These are phyloP conservation scores for Hylia prasina DNA, from an alignment of 2,113 vertebrate genomes.

Conservation along the genomic window DNA sequence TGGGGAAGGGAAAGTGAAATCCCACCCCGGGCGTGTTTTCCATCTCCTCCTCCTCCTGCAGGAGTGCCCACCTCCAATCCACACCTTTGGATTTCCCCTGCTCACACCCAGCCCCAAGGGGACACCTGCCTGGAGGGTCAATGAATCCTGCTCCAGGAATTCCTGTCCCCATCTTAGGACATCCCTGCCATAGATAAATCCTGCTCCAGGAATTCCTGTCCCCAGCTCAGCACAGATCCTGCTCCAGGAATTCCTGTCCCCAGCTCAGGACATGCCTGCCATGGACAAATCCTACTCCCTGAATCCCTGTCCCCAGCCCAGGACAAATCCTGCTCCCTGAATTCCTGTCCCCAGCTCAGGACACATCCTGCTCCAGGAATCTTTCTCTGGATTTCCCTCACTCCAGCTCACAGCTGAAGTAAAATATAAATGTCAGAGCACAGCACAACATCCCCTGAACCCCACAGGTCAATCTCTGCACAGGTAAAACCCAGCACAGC, in stretches of 20 bases:
- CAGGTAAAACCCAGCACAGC: not conserved
- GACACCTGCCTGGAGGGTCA: not conserved
- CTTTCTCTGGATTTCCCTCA: not conserved
- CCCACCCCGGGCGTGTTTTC: not conserved
- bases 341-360: not conserved
- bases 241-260: not conserved
- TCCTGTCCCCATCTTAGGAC: no score
- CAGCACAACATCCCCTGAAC: not conserved
- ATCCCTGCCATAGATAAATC: no score
- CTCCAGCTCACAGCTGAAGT: not conserved
- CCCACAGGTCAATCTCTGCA: not conserved
- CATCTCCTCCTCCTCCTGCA: not conserved
- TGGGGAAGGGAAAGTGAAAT: not conserved
- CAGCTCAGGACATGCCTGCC: not conserved
- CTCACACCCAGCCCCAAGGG: not conserved
- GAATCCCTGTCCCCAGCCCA: not conserved
- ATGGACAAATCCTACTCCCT: not conserved
- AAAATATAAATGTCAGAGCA: not conserved
- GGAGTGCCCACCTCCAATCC: not conserved
- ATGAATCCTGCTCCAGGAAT: not conserved
- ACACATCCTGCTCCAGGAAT: not conserved
- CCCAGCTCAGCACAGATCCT: not conserved
- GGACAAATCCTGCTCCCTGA: not conserved
- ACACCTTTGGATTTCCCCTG: not conserved
- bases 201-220: not conserved